Conservation (phyloP, 2,113 vertebrate species). For the Neolamprologus hecqui region DNA sequence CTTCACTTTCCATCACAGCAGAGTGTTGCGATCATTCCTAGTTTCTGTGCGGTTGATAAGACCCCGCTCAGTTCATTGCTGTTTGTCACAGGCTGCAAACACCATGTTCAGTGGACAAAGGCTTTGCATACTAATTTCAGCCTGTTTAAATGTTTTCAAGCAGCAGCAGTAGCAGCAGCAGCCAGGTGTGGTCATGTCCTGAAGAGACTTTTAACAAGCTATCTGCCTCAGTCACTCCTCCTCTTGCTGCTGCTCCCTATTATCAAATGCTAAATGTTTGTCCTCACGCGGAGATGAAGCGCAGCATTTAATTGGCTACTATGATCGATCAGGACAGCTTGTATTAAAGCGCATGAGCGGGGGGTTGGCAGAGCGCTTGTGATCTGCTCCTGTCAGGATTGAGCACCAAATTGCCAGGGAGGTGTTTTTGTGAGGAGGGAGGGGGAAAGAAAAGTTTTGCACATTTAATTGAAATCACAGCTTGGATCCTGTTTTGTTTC, state of each 20-base stretch:
- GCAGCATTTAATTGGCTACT: slow-evolving; percentile 7
- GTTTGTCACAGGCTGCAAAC: slow-evolving; percentile 50
- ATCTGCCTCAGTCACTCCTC: background rate
- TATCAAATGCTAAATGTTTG: slow-evolving; percentile 31
- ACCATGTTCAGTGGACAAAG: slow-evolving; percentile 43
- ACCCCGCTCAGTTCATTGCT: slow-evolving; percentile 39
- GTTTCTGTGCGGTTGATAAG: slow-evolving; percentile 48
- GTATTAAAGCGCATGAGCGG: background rate
- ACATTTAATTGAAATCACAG: background rate
- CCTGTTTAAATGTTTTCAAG: slow-evolving; percentile 9
- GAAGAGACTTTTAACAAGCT: background rate
- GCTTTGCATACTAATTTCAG: slow-evolving; percentile 63
- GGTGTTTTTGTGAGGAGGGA: background rate
- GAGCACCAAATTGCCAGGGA: background rate
- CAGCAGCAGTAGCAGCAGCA: background rate
- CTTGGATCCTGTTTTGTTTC: background rate
- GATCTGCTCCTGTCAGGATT: background rate
- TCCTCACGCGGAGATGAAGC: background rate
- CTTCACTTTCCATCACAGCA: slow-evolving; percentile 13
- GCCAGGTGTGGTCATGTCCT: slow-evolving; percentile 31
- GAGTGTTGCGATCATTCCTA: slow-evolving; percentile 30
- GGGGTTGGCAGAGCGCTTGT: background rate
- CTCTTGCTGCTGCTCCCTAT: background rate
- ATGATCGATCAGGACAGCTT: slow-evolving; percentile 1
- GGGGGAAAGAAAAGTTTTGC: background rate